phyloP scores from a whole-genome alignment of 2,113 vertebrate genomes.

The Channa maculata region DNA sequence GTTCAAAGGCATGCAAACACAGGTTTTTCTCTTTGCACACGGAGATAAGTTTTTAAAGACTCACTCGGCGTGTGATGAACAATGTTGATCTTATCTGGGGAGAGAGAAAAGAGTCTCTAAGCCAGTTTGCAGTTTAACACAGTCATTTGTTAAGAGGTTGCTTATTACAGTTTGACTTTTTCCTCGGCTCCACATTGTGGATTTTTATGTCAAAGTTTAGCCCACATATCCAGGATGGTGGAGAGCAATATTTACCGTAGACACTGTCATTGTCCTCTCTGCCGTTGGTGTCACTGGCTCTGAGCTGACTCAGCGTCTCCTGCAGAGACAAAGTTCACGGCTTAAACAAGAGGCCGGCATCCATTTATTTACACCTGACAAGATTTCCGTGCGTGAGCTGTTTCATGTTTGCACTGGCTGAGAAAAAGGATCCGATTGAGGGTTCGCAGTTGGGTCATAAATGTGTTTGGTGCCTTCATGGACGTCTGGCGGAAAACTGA shows the following conservation, averaged over 20 bases:
- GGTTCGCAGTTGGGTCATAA: conserved; percentile 4
- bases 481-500: conserved; percentile 8
- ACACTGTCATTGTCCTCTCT: conserved; percentile 61
- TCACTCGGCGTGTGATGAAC: conserved; percentile 79
- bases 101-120: conserved; percentile 31
- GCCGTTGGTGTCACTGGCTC: conserved; percentile 61
- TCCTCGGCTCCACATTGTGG: not conserved
- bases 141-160: conserved; percentile 27
- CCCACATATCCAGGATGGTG: conserved; percentile 1
- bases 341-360: not conserved
- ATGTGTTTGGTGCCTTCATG: conserved; percentile 18
- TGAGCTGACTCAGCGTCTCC: conserved; percentile 74
- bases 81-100: conserved; percentile 83
- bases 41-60: conserved; percentile 58
- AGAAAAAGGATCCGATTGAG: not conserved
- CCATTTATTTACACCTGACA: not conserved
- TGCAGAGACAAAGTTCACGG: conserved; percentile 46
- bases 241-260: conserved; percentile 72
- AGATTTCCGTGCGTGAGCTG: conserved; percentile 25
- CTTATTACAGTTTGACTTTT: not conserved
- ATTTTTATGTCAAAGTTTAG: conserved; percentile 9
- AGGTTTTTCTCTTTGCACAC: too few relatives aligned
- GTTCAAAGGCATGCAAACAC: conserved; percentile 53
- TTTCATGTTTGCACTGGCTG: conserved; percentile 2
- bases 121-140: conserved; percentile 23